phyloP scores from a whole-genome alignment of 2,113 vertebrate species.

The Anhinga anhinga region DNA sequence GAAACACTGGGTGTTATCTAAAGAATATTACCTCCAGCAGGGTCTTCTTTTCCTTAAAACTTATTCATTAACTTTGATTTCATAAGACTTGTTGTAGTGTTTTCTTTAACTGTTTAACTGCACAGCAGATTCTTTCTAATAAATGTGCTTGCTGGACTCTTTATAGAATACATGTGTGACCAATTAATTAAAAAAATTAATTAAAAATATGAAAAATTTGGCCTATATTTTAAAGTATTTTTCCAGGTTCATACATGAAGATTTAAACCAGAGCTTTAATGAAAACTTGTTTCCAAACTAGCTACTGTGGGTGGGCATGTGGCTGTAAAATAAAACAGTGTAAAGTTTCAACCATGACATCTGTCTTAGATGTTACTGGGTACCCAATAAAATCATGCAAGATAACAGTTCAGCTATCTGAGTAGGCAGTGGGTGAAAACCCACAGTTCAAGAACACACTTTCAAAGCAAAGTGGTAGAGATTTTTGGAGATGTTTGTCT shows the following conservation, averaged over 20 bases:
- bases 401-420: not conserved
- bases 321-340: not conserved
- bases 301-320: not conserved
- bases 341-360: conserved; percentile 3
- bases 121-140: not conserved
- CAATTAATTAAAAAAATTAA: not conserved
- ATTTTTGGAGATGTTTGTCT: conserved; percentile 13
- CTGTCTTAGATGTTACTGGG: not conserved
- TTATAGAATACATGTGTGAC: not conserved
- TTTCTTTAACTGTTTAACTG: conserved; percentile 3
- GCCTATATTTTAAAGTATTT: not conserved
- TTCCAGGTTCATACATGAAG: not conserved
- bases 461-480: not conserved
- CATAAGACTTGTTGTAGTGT: not conserved
- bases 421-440: not conserved
- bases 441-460: not conserved
- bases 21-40: not conserved
- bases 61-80: not conserved
- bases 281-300: not conserved
- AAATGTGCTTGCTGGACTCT: not conserved
- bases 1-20: not conserved
- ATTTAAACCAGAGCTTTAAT: not conserved
- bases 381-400: conserved; percentile 6
- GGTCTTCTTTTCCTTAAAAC: not conserved
- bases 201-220: not conserved